Evolutionary conservation across 2,888 invertebrate genomes (phyloP), one percentile per base, ranked within the genome.

Genomic region (Andrena marginata): DNA sequence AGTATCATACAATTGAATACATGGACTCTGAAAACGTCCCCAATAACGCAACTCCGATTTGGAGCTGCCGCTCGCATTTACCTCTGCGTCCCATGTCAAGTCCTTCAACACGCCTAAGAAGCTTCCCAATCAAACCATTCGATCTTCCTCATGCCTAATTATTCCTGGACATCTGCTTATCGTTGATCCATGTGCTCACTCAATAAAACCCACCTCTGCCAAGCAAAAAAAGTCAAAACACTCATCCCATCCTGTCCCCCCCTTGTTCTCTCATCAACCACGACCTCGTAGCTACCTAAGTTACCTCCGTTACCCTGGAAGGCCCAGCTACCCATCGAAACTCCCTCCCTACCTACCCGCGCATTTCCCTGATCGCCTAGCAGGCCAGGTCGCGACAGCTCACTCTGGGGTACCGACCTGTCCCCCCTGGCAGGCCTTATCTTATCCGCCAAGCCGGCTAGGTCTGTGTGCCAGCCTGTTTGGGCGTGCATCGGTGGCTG

Each of bases 361-460:
- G 29, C n/a, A 7, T 42, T 29, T 56, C 42, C 29, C 49, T 69
- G 26, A 26, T 48, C 23, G 23, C 1, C 20, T 5, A 5, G 60
- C 31, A 35, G 33, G 8, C 59, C 16, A 42, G 59, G 60, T 70
- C 70, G 60, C 60, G 29, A 62, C 72, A 72, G 51, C 49, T 63
- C 71, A 51, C 71, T 63, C n/a, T 6, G 20, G 16, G n/a, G 31
- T 20, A 4, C 59, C 10, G n/a, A n/a, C 42, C 51, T 29, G 56
- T 51, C 48, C 64, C 59, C 42, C 6, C 49, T 64, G 54, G 54
- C 63, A 13, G 16, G 42, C 26, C 49, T 80, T 72, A 72, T 78
- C 80, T 78, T 80, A 80, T 80, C 78, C 56, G 35, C 16, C 70
- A 23, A 31, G 23, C 59, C 35, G 49, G 60, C 51, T 2, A 23